Base-by-base conservation (phyloP, 2,888 invertebrate genomes). In the Heliconius sara region DNA sequence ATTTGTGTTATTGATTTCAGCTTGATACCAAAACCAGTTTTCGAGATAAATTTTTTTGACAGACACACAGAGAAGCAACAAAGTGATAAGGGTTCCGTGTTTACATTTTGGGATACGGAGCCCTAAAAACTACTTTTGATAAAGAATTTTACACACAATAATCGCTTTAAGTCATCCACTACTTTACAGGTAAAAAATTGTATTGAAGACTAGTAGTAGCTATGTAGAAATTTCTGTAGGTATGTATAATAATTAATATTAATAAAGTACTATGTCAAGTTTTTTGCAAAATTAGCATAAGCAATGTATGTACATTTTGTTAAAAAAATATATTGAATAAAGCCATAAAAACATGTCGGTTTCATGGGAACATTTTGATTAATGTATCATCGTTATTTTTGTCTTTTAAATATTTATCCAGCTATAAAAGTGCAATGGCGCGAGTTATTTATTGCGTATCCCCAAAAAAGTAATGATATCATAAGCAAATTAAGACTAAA, bases 331-430 rank as follows among this genome's bases (percentile, higher is more conserved):
- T 57, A 72, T 65, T 65, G 76, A 66, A 66, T 76, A 25, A 77
- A 77, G 63, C 34, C 66, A 76, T 78, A 80, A 78, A 80, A 76
- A 72, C 47, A 76, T 67, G 60, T 67, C 76, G 52, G 60, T 70
- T 63, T 67, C 80, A 79, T 82, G 82, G 71, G 80, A 80, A 80
- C 30, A n/a, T 78, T 75, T 79, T 79, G 79, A 80, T 71, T 63
- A 71, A 67, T 79, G 80, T 77, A 77, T 80, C 82, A 82, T 82
- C 76, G 65, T 82, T 82, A 82, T 80, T 79, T 82, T 66, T 57
- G 82, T 80, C 73, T 57, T 78, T 76, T 73, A 80, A 80, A 79
- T 82, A 82, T 77, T 78, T 75, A 75, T 77, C 60, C 74, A 68
- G 77, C 66, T 52, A 82, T 75, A 82, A 80, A 78, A 77, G 60